Percentiles rank a stretch among this genome's conserved stretches.
These are phyloP conservation scores for Disparrhopalites patrizii DNA, from an alignment of 2,888 invertebrate genomes.

Conservation along the genomic window DNA sequence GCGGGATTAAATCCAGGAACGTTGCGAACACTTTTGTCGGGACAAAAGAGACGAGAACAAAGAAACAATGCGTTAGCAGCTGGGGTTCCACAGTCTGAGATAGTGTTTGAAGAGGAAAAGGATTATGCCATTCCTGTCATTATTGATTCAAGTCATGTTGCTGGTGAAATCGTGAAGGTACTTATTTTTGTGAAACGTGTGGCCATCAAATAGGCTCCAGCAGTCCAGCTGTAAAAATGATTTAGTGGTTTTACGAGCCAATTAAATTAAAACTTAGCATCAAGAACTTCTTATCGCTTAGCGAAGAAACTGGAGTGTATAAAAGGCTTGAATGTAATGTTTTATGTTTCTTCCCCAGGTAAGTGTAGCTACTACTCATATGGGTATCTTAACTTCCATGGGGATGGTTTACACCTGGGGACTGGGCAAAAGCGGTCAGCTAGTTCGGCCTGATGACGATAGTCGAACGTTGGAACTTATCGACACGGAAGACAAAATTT, in stretches of 20 bases:
- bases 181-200: too few relatives aligned
- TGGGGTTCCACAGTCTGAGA: conserved; percentile 24
- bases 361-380: conserved; percentile 44
- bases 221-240: too few relatives aligned
- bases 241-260: too few relatives aligned
- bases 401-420: conserved; percentile 48
- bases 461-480: conserved; percentile 45
- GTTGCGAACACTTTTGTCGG: conserved; percentile 38
- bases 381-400: conserved; percentile 44
- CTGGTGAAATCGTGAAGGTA: conserved; percentile 60
- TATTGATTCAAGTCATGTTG: conserved; percentile 62
- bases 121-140: conserved; percentile 60
- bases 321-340: background rate
- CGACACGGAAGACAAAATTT: conserved; percentile 45
- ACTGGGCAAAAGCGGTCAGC: conserved; percentile 44
- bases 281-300: background rate
- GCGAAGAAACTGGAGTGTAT: background rate
- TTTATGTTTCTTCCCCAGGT: conserved; percentile 26
- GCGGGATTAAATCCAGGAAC: conserved; percentile 45
- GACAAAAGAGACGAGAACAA: conserved; percentile 26
- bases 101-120: conserved; percentile 44
- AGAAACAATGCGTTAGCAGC: conserved; percentile 25
- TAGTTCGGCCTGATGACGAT: conserved; percentile 46
- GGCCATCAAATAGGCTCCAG: too few relatives aligned
- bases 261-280: too few relatives aligned